phyloP scores from a whole-genome alignment of 2,888 invertebrate species.

The Nebria salina region DNA sequence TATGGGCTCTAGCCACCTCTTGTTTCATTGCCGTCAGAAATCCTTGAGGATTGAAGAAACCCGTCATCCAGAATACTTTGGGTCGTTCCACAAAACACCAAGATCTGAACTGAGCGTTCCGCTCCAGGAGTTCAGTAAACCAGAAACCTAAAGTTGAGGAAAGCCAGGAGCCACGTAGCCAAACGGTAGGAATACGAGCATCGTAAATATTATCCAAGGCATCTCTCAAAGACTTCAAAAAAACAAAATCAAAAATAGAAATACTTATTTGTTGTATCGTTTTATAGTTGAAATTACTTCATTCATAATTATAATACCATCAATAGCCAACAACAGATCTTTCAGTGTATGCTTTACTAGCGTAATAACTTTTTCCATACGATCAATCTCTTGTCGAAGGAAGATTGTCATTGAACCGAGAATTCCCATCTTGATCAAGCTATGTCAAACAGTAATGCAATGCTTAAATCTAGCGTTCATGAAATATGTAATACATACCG shows the following conservation, averaged over 20 bases:
- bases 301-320: conserved; percentile 92
- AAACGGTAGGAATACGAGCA: conserved; percentile 80
- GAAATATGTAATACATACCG: conserved; percentile 61
- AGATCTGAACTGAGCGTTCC: conserved; percentile 79
- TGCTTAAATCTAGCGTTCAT: conserved; percentile 2
- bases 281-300: conserved; percentile 67
- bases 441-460: conserved; percentile 53
- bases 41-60: conserved; percentile 93
- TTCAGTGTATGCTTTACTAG: conserved; percentile 74
- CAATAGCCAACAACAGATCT: conserved; percentile 85
- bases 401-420: conserved; percentile 86
- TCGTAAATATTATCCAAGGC: conserved; percentile 88
- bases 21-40: conserved; percentile 93
- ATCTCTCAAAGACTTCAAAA: conserved; percentile 72
- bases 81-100: conserved; percentile 84
- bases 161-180: conserved; percentile 83
- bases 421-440: conserved; percentile 73
- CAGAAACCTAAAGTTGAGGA: conserved; percentile 89
- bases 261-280: too few species aligned
- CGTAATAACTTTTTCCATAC: conserved; percentile 81
- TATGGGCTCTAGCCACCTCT: conserved; percentile 87
- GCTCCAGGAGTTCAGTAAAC: conserved; percentile 87
- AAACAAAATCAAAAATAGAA: conserved; percentile 3
- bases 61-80: conserved; percentile 89
- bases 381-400: conserved; percentile 87